These are phyloP conservation scores for Hirtodrosophila confusa DNA, from an alignment of 2,888 invertebrate genomes.

Conservation along the genomic window DNA sequence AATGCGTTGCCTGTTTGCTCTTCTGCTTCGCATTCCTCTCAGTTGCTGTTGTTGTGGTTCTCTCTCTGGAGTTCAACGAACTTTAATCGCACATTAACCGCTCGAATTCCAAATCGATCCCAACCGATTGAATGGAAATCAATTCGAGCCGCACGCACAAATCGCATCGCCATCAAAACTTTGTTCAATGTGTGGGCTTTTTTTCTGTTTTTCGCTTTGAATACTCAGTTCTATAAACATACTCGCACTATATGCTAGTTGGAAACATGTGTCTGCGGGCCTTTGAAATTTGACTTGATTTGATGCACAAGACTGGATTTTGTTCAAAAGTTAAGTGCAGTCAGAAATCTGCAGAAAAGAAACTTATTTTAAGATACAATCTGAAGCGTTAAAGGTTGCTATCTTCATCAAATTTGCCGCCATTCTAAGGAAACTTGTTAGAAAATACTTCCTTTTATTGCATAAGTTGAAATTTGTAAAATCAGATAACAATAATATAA, in stretches of 20 bases:
- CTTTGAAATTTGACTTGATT: constrained; percentile 20
- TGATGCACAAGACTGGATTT: too few relatives aligned
- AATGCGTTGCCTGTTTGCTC: constrained; percentile 40
- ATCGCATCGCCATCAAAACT: constrained; percentile 29
- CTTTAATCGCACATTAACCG: constrained; percentile 68
- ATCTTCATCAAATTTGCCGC: too few relatives aligned
- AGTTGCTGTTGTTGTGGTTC: constrained; percentile 5
- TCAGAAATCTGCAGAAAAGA: too few relatives aligned
- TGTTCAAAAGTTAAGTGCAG: background rate
- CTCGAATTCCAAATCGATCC: constrained; percentile 58
- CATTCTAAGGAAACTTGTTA: too few relatives aligned
- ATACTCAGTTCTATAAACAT: constrained; percentile 34
- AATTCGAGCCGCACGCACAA: constrained; percentile 38
- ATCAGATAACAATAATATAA: too few relatives aligned
- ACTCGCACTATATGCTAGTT: background rate
- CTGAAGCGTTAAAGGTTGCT: too few relatives aligned
- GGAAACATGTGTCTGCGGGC: background rate
- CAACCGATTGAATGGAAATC: constrained; percentile 48
- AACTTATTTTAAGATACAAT: too few relatives aligned
- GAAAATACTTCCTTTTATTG: too few relatives aligned
- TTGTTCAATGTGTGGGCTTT: too few relatives aligned
- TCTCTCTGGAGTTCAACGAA: constrained; percentile 63
- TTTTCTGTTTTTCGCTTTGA: constrained; percentile 14
- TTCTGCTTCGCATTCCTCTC: constrained; percentile 18
- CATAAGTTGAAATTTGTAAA: too few relatives aligned